Percentiles rank a stretch among this genome's conserved stretches.
These are phyloP conservation scores for Phaethornis superciliosus DNA, from an alignment of 2,113 vertebrate species.

Conservation along the genomic window DNA sequence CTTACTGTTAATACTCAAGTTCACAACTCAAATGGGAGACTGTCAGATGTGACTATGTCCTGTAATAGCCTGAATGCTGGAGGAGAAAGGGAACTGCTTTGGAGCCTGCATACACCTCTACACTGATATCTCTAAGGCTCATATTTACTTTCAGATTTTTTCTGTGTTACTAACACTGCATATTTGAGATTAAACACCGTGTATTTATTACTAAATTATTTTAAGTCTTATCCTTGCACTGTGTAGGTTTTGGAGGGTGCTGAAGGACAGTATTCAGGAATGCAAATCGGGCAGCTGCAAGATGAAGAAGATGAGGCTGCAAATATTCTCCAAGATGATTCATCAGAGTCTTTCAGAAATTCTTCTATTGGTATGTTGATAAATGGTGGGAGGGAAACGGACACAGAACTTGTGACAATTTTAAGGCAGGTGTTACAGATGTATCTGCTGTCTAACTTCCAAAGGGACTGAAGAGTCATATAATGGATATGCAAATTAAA, in stretches of 20 bases:
- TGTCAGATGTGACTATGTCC: background rate
- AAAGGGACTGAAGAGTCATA: background rate
- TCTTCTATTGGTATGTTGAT: constrained; percentile 82
- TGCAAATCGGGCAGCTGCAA: constrained; percentile 88
- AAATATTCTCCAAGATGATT: constrained; percentile 67
- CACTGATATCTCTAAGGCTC: background rate
- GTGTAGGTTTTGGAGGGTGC: constrained; percentile 88
- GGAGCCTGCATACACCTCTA: background rate
- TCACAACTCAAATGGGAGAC: background rate
- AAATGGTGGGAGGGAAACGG: background rate
- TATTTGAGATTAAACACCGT: background rate
- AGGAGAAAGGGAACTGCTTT: background rate
- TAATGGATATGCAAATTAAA: background rate
- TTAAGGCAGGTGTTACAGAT: background rate
- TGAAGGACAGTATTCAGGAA: constrained; percentile 89
- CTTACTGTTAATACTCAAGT: background rate
- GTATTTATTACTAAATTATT: background rate
- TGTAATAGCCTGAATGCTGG: background rate
- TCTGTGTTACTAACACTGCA: constrained; percentile 9
- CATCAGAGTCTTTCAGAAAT: constrained; percentile 76
- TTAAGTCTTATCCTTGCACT: background rate
- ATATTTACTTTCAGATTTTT: background rate
- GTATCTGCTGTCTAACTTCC: background rate
- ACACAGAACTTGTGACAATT: background rate
- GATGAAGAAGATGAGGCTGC: constrained; percentile 90